Percentiles rank a stretch among this genome's conserved stretches.
Conservation (phyloP, 2,797 vertebrate genomes). For the Melanotaenia trifasciata region DNA sequence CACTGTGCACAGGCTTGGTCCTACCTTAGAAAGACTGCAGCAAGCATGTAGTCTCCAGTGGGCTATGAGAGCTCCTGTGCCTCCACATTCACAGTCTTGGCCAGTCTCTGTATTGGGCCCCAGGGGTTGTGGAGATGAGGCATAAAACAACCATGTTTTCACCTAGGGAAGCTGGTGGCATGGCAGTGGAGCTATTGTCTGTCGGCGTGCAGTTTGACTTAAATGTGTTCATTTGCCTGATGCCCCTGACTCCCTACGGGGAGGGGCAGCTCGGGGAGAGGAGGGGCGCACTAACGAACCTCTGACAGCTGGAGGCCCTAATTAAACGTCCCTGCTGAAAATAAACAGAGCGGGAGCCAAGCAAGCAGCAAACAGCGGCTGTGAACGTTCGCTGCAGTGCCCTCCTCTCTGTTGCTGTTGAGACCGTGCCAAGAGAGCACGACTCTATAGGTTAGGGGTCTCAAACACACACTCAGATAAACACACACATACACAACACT, state of each 20-base stretch:
- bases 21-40: conserved; percentile 53
- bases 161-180: conserved; percentile 78
- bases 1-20: conserved; percentile 7
- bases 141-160: conserved; percentile 81
- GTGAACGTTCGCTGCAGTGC: conserved; percentile 59
- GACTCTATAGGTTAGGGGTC: conserved; percentile 69
- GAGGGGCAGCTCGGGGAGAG: conserved; percentile 73
- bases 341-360: conserved; percentile 83
- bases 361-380: conserved; percentile 72
- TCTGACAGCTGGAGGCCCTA: conserved; percentile 89
- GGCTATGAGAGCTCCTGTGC: conserved; percentile 64
- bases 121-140: conserved; percentile 77
- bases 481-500: conserved; percentile 31
- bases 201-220: conserved; percentile 83
- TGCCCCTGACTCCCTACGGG: conserved; percentile 74
- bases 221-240: conserved; percentile 86
- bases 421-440: conserved; percentile 67
- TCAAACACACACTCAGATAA: conserved; percentile 35
- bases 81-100: conserved; percentile 73
- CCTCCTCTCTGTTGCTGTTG: conserved; percentile 66
- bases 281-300: conserved; percentile 85
- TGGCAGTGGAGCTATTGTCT: conserved; percentile 75
- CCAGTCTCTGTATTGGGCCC: conserved; percentile 76
- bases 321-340: conserved; percentile 88
- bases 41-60: conserved; percentile 58